phyloP scores from a whole-genome alignment of 1,140 invertebrate species.

The Anastrepha obliqua region DNA sequence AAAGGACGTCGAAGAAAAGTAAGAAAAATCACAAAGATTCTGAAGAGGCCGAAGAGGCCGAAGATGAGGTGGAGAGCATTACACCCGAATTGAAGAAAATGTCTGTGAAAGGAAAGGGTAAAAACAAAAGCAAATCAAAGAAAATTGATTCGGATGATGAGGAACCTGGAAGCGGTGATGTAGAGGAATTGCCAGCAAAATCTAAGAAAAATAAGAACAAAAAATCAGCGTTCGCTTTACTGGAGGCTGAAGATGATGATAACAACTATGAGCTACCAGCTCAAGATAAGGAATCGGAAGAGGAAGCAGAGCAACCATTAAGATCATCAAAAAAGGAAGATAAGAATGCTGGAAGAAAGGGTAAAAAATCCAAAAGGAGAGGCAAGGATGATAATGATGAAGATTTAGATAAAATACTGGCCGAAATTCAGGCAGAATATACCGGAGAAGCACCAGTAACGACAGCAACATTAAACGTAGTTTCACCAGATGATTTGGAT shows the following conservation, averaged over 20 bases:
- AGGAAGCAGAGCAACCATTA: constrained; percentile 75
- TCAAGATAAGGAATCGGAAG: constrained; percentile 73
- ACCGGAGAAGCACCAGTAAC: constrained; percentile 76
- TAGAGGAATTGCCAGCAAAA: constrained; percentile 56
- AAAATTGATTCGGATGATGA: constrained; percentile 70
- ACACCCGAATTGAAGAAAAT: constrained; percentile 67
- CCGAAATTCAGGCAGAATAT: constrained; percentile 87
- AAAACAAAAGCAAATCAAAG: constrained; percentile 57
- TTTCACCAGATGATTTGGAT: constrained; percentile 71
- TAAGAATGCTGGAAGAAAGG: constrained; percentile 79
- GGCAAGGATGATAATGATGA: constrained; percentile 84
- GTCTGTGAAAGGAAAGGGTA: constrained; percentile 67
- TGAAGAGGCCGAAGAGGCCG: constrained; percentile 61
- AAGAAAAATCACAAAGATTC: constrained; percentile 61
- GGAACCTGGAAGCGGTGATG: constrained; percentile 68
- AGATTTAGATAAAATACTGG: constrained; percentile 89
- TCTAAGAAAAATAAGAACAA: constrained; percentile 73
- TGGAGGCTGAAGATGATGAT: constrained; percentile 77
- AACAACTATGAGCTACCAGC: constrained; percentile 67
- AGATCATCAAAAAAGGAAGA: constrained; percentile 76
- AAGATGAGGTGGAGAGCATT: constrained; percentile 58
- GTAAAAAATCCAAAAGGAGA: constrained; percentile 83
- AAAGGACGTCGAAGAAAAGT: constrained; percentile 63
- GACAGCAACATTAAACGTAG: constrained; percentile 55
- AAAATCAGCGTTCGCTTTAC: constrained; percentile 79